phyloP scores from a whole-genome alignment of 2,888 invertebrate genomes.

The Acleris cristana region DNA sequence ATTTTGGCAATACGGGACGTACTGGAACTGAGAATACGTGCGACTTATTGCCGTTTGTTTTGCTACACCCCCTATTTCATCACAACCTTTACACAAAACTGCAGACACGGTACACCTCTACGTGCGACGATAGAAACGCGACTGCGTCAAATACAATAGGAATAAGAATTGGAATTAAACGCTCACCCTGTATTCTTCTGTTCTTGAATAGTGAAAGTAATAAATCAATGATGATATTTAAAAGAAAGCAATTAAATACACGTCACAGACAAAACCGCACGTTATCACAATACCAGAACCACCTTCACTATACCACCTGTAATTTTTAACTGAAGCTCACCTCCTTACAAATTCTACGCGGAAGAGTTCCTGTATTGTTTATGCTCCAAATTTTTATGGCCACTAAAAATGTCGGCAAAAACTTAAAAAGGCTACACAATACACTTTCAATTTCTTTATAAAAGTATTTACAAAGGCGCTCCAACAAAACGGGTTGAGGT shows the following conservation, averaged over 20 bases:
- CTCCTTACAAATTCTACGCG: slow-evolving; percentile 71
- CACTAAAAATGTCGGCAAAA: slow-evolving; percentile 69
- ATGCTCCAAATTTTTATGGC: slow-evolving; percentile 78
- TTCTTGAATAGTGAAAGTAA: slow-evolving; percentile 55
- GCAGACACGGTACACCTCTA: slow-evolving; percentile 1
- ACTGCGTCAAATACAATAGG: slow-evolving; percentile 44
- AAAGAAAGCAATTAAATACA: slow-evolving; percentile 76
- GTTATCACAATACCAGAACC: slow-evolving; percentile 73
- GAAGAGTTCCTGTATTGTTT: slow-evolving; percentile 79
- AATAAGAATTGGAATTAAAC: slow-evolving; percentile 44
- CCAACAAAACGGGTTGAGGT: slow-evolving; percentile 65
- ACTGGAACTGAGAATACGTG: slow-evolving; percentile 61
- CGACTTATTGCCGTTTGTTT: slow-evolving; percentile 54
- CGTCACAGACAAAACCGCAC: slow-evolving; percentile 66
- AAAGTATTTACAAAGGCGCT: slow-evolving; percentile 59
- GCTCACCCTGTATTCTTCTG: slow-evolving; percentile 60
- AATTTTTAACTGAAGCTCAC: slow-evolving; percentile 73
- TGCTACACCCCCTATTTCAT: slow-evolving; percentile 33
- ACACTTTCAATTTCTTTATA: slow-evolving; percentile 83
- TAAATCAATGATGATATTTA: slow-evolving; percentile 76
- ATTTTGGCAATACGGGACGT: slow-evolving; percentile 63
- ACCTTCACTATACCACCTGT: slow-evolving; percentile 81
- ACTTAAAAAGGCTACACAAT: slow-evolving; percentile 68
- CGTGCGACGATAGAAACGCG: slow-evolving; percentile 39
- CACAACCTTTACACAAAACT: slow-evolving; percentile 30